Base-by-base conservation (phyloP, 2,113 vertebrate species). In the Epinephelus lanceolatus region DNA sequence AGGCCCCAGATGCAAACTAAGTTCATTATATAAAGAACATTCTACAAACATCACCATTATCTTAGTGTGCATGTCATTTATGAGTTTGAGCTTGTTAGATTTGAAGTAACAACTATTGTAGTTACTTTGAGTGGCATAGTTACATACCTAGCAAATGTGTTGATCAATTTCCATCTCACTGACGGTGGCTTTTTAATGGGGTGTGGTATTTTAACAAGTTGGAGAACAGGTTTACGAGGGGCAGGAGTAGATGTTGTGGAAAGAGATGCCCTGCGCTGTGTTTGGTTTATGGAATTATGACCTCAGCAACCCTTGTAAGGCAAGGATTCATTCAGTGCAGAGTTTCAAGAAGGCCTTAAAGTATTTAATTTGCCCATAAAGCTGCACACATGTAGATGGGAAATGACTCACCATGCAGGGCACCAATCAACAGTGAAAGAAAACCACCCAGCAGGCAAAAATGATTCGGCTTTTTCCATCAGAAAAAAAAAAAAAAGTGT, bases 261-360 rank as follows among this genome's bases (percentile, higher is more conserved):
- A 76, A 65, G 33, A 71, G 14, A 66, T 76, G 71, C 12, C 63
- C 23, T 10, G 3, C 33, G 53, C 45, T 57, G 6, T 71, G 61
- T 75, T 57, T 78, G 42, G 47, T 57, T 84, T 75, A 17, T 37
- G 53, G 27, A 70, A 77, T 80, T 66, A 55, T 53, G 23, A 66
- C 49, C 70, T 33, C 15, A 49, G 2, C 66, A 71, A 65, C 51
- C 45, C 47, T 59, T 76, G n/a, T 72, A 78, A 71, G 80, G 56
- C 25, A 73, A 80, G 6, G 30, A 78, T 42, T 68, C 25, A 23
- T 33, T 84, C 45, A 49, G 47, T 23, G 42, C 60, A 72, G 19
- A 45, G 40, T 27, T 71, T 68, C 15, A 61, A 30, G 23, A 53
- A 59, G 25, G n/a, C 37, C 21, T 45, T 19, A 13, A 62, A 74